These are phyloP conservation scores for Sus cebifrons DNA, from an alignment of 2,797 vertebrate genomes.

Conservation along the genomic window DNA sequence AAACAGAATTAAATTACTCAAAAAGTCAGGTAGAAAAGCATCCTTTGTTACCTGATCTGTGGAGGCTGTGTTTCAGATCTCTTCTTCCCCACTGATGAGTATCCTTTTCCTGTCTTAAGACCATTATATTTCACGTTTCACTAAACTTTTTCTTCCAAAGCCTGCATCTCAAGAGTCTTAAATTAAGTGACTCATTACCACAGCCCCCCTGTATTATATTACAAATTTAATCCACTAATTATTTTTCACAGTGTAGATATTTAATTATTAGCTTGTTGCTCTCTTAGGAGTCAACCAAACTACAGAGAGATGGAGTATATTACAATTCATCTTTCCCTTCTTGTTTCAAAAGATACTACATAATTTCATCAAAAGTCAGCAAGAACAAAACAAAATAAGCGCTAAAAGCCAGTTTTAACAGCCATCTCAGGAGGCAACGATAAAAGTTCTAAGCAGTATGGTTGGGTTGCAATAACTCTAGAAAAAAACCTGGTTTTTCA, in stretches of 20 bases:
- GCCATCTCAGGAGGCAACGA: background rate
- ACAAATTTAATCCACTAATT: constrained; percentile 70
- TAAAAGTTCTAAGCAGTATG: background rate
- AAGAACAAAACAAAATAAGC: constrained; percentile 43
- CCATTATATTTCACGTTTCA: constrained; percentile 2
- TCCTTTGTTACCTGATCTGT: background rate
- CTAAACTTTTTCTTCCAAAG: constrained; percentile 64
- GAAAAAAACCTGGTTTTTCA: background rate
- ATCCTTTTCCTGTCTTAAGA: background rate
- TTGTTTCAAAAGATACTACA: constrained; percentile 38
- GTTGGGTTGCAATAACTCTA: background rate
- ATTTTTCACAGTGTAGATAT: constrained; percentile 58
- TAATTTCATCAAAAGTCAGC: constrained; percentile 33
- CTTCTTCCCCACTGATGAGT: background rate
- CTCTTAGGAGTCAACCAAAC: constrained; percentile 43
- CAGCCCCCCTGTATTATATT: constrained; percentile 6
- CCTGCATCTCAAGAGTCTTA: constrained; percentile 69
- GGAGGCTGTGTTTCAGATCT: background rate
- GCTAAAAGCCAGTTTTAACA: background rate
- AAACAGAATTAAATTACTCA: background rate
- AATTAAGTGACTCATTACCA: constrained; percentile 63
- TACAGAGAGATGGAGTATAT: background rate
- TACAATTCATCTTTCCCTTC: background rate
- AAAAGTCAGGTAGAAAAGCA: background rate
- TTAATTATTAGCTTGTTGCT: constrained; percentile 76